A percentile compares a stretch with the other conserved stretches of the same genome.
Evolutionary conservation across 2,797 vertebrate species (phyloP).

Genomic region (Myotis findleyi): DNA sequence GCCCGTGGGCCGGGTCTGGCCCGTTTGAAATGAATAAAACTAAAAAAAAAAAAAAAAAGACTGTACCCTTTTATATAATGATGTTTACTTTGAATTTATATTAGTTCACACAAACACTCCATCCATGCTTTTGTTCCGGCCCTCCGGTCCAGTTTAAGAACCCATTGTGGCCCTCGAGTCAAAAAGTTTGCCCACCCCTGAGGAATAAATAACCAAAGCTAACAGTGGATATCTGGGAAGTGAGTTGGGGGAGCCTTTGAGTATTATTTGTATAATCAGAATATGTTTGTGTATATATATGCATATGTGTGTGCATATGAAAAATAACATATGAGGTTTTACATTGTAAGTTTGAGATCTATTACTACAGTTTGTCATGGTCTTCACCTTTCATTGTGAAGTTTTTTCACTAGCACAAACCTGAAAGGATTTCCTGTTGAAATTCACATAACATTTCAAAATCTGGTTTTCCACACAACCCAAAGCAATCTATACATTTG

Average conservation of each 20-base stretch:
- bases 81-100: no score
- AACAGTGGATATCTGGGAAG: not conserved
- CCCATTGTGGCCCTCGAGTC: no score
- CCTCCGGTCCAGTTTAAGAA: no score
- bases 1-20: no score
- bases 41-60: no score
- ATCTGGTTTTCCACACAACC: not conserved
- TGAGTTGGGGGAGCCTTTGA: not conserved
- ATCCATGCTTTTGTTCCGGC: no score
- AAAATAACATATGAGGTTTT: not conserved
- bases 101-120: no score
- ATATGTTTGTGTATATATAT: not conserved
- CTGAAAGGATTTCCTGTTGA: slow-evolving; percentile 3
- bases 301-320: not conserved
- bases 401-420: not conserved
- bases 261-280: slow-evolving; percentile 19
- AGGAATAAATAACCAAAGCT: not conserved
- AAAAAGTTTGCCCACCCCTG: no score
- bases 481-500: not conserved
- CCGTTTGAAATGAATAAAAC: no score
- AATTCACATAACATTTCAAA: slow-evolving; percentile 16
- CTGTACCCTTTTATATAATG: no score
- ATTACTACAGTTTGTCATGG: not conserved
- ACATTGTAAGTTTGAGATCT: not conserved
- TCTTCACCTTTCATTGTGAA: not conserved